Evolutionary conservation across 64 coral and sea anemone genomes (phyloP).

Genomic region (Acropora yongei): DNA sequence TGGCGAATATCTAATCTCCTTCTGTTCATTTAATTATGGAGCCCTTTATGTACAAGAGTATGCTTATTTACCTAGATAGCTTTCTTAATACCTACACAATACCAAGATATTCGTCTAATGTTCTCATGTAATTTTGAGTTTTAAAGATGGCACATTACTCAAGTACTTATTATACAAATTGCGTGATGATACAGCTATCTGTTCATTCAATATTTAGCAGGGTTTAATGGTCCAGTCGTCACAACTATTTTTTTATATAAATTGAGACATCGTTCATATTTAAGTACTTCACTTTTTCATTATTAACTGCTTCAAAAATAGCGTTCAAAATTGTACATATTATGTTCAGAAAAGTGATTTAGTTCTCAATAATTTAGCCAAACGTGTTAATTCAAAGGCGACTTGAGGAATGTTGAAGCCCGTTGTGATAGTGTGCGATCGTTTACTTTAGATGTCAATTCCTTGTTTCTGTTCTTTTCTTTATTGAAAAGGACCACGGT

Average conservation of each 20-base stretch:
- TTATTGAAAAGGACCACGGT: too few relatives aligned
- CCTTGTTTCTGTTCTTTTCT: too few relatives aligned
- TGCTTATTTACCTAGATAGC: background rate
- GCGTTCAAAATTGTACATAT: too few relatives aligned
- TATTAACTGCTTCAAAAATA: too few relatives aligned
- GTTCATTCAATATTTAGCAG: too few relatives aligned
- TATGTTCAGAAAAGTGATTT: too few relatives aligned
- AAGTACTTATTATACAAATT: background rate
- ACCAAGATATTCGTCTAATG: background rate
- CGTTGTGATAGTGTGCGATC: too few relatives aligned
- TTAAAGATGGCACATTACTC: background rate
- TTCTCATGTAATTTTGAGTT: background rate
- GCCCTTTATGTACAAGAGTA: slow-evolving; percentile 1
- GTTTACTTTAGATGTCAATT: too few relatives aligned
- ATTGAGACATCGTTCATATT: background rate
- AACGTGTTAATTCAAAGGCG: too few relatives aligned
- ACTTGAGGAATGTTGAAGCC: background rate
- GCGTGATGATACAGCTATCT: background rate
- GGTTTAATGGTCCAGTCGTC: too few relatives aligned
- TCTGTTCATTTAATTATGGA: slow-evolving; percentile 19
- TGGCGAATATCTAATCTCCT: background rate
- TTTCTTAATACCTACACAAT: background rate
- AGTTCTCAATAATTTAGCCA: too few relatives aligned
- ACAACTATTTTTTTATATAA: background rate
- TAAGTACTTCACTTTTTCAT: too few relatives aligned